Evolutionary conservation across 2,888 invertebrate genomes (phyloP).

Genomic region (Xanthorhoe designata): DNA sequence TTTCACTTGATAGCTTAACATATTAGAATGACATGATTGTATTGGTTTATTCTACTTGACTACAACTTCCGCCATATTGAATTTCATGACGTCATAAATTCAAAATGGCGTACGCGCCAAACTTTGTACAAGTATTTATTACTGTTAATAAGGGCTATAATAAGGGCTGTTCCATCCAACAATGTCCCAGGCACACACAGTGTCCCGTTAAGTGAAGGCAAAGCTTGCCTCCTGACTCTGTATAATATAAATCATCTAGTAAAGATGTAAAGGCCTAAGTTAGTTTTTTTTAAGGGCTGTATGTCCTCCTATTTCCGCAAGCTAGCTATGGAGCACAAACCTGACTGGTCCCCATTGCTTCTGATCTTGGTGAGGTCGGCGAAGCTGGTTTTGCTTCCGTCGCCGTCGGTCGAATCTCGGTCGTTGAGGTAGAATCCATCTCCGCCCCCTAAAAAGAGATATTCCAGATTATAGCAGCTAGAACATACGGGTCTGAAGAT

Average conservation of each 20-base stretch:
- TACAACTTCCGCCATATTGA: constrained; percentile 1
- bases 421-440: constrained; percentile 80
- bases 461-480: background rate
- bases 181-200: no score
- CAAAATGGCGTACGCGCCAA: constrained; percentile 17
- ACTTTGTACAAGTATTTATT: background rate
- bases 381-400: constrained; percentile 87
- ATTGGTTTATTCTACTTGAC: background rate
- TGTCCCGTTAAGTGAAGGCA: no score
- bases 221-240: no score
- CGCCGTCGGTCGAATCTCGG: constrained; percentile 86
- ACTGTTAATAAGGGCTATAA: no score
- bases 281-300: constrained; percentile 34
- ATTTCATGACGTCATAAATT: constrained; percentile 6
- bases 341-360: constrained; percentile 80
- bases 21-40: no score
- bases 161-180: no score
- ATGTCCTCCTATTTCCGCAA: constrained; percentile 48
- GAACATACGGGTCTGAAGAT: no score
- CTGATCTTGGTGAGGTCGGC: constrained; percentile 88
- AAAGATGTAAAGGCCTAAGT: no score
- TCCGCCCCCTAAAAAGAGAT: constrained; percentile 57
- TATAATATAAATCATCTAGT: no score
- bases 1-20: background rate
- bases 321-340: constrained; percentile 55